Conservation (phyloP, 1,140 invertebrate species). For the Aphaenogaster rudis region DNA sequence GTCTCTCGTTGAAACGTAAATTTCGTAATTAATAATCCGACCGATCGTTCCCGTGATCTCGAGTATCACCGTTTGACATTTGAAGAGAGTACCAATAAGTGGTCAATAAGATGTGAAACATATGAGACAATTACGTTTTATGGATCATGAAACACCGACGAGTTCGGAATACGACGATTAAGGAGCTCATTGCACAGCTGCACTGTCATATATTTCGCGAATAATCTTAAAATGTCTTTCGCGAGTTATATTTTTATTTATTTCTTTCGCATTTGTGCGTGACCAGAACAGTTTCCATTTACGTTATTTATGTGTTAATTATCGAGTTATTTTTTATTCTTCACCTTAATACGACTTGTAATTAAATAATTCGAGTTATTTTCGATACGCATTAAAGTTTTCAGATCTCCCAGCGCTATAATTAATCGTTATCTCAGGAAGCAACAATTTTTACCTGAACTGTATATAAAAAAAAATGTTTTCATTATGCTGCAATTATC, state of each 20-base stretch:
- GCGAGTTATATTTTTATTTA: neutral
- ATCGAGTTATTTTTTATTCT: neutral
- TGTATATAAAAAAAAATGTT: neutral
- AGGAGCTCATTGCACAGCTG: slow-evolving; percentile 7
- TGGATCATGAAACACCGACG: neutral
- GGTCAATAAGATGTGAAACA: slow-evolving; percentile 15
- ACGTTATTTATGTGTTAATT: neutral
- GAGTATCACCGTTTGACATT: neutral
- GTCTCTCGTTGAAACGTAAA: neutral
- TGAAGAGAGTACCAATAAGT: slow-evolving; percentile 14
- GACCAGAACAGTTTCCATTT: neutral
- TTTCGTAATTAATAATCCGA: slow-evolving; percentile 14
- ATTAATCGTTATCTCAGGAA: neutral
- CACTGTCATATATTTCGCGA: neutral
- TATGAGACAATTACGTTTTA: slow-evolving; percentile 22
- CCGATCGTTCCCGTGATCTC: neutral
- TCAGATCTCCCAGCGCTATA: neutral
- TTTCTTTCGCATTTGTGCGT: neutral
- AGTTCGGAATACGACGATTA: slow-evolving; percentile 2
- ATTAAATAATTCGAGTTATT: neutral
- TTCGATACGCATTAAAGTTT: neutral
- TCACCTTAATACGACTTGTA: neutral
- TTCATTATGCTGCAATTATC: neutral
- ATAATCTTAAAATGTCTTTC: slow-evolving; percentile 16
- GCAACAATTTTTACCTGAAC: neutral